Evolutionary conservation across 2,113 vertebrate species (phyloP), one percentile per base, ranked within the genome.

Genomic region (Gambusia holbrooki): DNA sequence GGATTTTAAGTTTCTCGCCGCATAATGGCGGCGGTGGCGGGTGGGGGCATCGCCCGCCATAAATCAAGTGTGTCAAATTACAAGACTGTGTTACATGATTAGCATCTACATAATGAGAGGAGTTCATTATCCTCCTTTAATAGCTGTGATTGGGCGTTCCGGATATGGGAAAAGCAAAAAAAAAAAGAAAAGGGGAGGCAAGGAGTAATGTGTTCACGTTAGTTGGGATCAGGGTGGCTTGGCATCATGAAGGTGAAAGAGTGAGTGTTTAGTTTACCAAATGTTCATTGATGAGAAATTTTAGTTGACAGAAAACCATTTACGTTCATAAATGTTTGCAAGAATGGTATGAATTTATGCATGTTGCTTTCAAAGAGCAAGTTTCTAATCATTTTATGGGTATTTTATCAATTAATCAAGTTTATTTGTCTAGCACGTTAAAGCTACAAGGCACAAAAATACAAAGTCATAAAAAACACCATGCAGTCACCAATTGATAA

Each of bases 41-140:
- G 30, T 51, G 69, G 79, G 79, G 73, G 69, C 35, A 28, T 76
- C 68, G 70, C 80, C 69, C 77, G 71, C 45, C 29, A 82, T 83
- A 89, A 90, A 92, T 92, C 87, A 93, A 92, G 83, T 90, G 85
- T 90, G 87, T 92, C 87, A 85, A 92, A 93, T 93, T 90, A 92
- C 89, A 87, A 91, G 87, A 89, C 86, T 91, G 87, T 91, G 89
- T 91, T 88, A 82, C 84, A 87, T 89, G 92, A 93, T 92, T 92
- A 92, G 75, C 83, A 88, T 89, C 79, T 85, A 79, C 88, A 88
- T 93, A 93, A 93, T 89, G 88, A 92, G 85, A 80, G 84, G 48
- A 88, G 87, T 93, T 92, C 88, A 91, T 93, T 93, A 91, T 84
- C 82, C 65, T 62, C 75, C 58, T 86, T 85, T 90, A 92, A 87